A percentile compares a stretch with the other conserved stretches of the same genome.
Evolutionary conservation across 2,113 vertebrate genomes (phyloP).

Genomic region (Pluvialis apricaria): DNA sequence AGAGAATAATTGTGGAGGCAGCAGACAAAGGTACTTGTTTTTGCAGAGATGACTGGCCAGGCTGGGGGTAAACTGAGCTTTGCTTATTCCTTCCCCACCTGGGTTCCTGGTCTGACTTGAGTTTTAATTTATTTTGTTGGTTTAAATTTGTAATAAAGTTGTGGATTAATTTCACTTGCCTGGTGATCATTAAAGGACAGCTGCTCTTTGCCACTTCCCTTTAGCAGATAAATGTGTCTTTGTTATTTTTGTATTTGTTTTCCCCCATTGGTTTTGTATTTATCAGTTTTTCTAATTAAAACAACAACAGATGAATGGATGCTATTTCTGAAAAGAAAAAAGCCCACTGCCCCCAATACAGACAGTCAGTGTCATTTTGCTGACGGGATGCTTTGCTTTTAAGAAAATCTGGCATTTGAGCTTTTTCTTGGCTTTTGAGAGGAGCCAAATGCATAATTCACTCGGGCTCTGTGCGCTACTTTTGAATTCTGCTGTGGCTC

Average conservation of each 20-base stretch:
- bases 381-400: slow-evolving; percentile 56
- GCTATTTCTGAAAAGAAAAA: slow-evolving; percentile 49
- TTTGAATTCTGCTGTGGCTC: slow-evolving; percentile 57
- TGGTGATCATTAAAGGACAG: slow-evolving; percentile 53
- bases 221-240: slow-evolving; percentile 53
- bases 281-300: slow-evolving; percentile 60
- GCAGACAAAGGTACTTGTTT: slow-evolving; percentile 58
- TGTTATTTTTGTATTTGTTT: slow-evolving; percentile 58
- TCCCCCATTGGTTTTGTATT: slow-evolving; percentile 41
- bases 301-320: slow-evolving; percentile 52
- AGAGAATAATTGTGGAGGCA: slow-evolving; percentile 52
- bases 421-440: slow-evolving; percentile 59
- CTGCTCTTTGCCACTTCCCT: slow-evolving; percentile 61
- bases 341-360: neutral
- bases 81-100: slow-evolving; percentile 54
- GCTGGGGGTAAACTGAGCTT: slow-evolving; percentile 43
- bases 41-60: neutral
- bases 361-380: slow-evolving; percentile 54
- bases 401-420: slow-evolving; percentile 64
- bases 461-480: slow-evolving; percentile 33
- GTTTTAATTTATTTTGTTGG: slow-evolving; percentile 48
- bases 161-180: slow-evolving; percentile 51
- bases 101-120: slow-evolving; percentile 6
- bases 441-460: slow-evolving; percentile 66
- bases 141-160: slow-evolving; percentile 43